A percentile compares a stretch with the other conserved stretches of the same genome.
Evolutionary conservation across 2,797 vertebrate species (phyloP).

Genomic region (Galaxias olidus): DNA sequence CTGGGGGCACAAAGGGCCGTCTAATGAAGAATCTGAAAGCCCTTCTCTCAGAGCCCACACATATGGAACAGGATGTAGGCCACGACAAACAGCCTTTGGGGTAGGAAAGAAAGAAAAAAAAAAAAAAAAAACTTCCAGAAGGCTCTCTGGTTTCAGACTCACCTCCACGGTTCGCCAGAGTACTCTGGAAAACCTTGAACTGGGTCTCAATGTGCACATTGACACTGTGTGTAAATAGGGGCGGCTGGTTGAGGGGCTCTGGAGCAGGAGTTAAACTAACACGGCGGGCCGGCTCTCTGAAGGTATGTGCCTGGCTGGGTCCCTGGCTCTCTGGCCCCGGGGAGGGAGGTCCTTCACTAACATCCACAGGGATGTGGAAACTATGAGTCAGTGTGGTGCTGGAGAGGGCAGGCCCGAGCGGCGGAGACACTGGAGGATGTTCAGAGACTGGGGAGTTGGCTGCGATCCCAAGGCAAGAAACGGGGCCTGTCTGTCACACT

Average conservation of each 20-base stretch:
- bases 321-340: slow-evolving; percentile 20
- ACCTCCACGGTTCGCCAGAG: slow-evolving; percentile 2
- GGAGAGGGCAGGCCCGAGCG: slow-evolving; percentile 41
- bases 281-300: slow-evolving; percentile 40
- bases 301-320: slow-evolving; percentile 35
- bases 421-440: slow-evolving; percentile 69
- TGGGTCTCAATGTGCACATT: slow-evolving; percentile 57
- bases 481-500: slow-evolving; percentile 68
- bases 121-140: slow-evolving; percentile 51
- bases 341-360: slow-evolving; percentile 56
- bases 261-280: slow-evolving; percentile 53
- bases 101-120: slow-evolving; percentile 20
- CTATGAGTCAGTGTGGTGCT: slow-evolving; percentile 70
- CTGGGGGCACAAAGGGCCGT: slow-evolving; percentile 48
- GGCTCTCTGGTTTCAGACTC: slow-evolving; percentile 38
- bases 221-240: slow-evolving; percentile 58
- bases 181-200: slow-evolving; percentile 40
- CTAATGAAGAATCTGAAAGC: slow-evolving; percentile 53
- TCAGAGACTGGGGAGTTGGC: slow-evolving; percentile 60
- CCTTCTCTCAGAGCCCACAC: slow-evolving; percentile 53
- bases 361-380: slow-evolving; percentile 76
- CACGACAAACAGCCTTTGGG: slow-evolving; percentile 13
- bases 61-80: slow-evolving; percentile 51
- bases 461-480: slow-evolving; percentile 27
- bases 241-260: slow-evolving; percentile 27